Percentiles rank a stretch among this genome's conserved stretches.
Conservation (phyloP, 1,140 invertebrate genomes). For the Oscheius sp. region DNA sequence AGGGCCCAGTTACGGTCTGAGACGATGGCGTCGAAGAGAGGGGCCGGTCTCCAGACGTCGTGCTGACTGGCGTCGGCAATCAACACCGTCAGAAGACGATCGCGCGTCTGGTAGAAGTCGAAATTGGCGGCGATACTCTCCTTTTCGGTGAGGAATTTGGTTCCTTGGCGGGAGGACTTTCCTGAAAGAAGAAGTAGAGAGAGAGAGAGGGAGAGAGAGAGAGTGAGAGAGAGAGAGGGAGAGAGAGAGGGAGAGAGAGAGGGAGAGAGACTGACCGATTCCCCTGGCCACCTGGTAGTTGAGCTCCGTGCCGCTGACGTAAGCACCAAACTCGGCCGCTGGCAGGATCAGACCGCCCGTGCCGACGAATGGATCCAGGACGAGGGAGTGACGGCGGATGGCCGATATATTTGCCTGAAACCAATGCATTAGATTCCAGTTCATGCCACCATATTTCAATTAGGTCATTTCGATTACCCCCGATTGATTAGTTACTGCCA, state of each 20-base stretch:
- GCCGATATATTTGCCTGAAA: conserved; percentile 28
- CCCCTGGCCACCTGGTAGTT: conserved; percentile 64
- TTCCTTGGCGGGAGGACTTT: conserved; percentile 63
- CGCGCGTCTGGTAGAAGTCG: conserved; percentile 59
- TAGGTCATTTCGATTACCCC: neutral
- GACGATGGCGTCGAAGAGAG: conserved; percentile 58
- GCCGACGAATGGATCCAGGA: conserved; percentile 33
- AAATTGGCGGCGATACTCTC: conserved; percentile 64
- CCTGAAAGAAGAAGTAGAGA: conserved; percentile 49
- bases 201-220: neutral
- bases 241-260: conserved; percentile 11
- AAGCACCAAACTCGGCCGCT: conserved; percentile 63
- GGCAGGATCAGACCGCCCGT: conserved; percentile 63
- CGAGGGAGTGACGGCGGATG: conserved; percentile 11
- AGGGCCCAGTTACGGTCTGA: conserved; percentile 64
- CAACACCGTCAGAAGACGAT: conserved; percentile 52
- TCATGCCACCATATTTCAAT: too few relatives aligned
- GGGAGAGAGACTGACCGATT: conserved; percentile 34
- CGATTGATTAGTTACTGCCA: conserved; percentile 58
- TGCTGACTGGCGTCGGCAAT: conserved; percentile 64
- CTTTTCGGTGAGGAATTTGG: conserved; percentile 59
- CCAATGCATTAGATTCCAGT: too few relatives aligned
- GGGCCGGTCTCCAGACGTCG: conserved; percentile 59
- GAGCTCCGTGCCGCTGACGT: conserved; percentile 65
- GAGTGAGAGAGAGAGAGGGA: conserved; percentile 15